Percentiles rank a stretch among this genome's conserved stretches.
phyloP scores from a whole-genome alignment of 2,797 vertebrate genomes.

The Diceros bicornis region DNA sequence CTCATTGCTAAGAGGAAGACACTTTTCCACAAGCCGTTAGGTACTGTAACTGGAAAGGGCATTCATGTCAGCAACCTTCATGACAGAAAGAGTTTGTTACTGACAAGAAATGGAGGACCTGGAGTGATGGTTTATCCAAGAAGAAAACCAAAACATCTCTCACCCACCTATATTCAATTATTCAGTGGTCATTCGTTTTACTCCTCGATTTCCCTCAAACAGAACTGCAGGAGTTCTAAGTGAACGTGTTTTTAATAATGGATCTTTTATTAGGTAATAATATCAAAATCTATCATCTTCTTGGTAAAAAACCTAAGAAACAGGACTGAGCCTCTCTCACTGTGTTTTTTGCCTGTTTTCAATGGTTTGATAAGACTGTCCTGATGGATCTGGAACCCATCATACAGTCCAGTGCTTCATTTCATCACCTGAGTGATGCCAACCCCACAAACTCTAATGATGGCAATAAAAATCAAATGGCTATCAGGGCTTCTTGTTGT shows the following conservation, averaged over 20 bases:
- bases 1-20: neutral
- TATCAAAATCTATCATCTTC: slow-evolving; percentile 30
- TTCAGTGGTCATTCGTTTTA: neutral
- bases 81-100: neutral
- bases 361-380: neutral
- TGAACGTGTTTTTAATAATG: neutral
- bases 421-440: neutral
- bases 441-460: neutral
- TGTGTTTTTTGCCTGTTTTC: neutral
- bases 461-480: neutral
- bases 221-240: neutral
- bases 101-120: neutral
- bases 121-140: neutral
- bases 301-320: neutral
- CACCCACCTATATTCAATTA: neutral
- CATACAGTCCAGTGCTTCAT: neutral
- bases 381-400: neutral
- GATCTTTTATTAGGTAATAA: neutral
- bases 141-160: neutral
- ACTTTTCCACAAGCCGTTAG: neutral
- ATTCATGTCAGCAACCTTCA: neutral
- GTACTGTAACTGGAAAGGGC: neutral
- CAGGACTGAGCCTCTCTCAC: neutral
- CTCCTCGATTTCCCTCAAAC: neutral
- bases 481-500: neutral